Conservation (phyloP, 2,797 vertebrate species). For the Emydoidea blandingii region DNA sequence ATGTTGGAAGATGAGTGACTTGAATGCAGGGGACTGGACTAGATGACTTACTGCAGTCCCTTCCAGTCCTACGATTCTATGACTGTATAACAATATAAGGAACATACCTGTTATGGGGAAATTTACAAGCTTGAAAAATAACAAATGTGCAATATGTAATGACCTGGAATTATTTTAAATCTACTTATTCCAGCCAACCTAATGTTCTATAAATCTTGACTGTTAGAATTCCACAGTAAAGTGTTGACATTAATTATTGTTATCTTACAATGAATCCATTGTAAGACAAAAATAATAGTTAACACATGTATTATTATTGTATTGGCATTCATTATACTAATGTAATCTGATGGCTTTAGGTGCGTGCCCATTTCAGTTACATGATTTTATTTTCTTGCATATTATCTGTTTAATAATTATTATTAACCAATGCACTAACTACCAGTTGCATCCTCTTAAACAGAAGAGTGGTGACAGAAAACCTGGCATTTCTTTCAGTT, state of each 20-base stretch:
- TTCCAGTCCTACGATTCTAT: too few species aligned
- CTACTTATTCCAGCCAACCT: background rate
- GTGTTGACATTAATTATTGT: background rate
- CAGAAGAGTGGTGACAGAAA: background rate
- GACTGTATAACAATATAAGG: background rate
- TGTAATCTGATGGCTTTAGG: background rate
- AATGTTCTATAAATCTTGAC: background rate
- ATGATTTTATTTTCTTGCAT: background rate
- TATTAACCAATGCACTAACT: background rate
- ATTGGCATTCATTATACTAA: background rate
- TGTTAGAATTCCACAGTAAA: background rate
- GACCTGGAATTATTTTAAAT: background rate
- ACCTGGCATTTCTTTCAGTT: background rate
- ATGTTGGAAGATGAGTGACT: background rate
- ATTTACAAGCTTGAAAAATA: background rate
- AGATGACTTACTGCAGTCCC: too few species aligned
- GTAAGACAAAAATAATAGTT: background rate
- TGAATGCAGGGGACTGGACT: too few species aligned
- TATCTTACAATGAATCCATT: background rate
- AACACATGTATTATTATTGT: background rate
- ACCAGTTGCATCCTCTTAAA: background rate
- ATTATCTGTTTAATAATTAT: background rate
- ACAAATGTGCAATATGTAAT: background rate
- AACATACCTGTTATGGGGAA: background rate
- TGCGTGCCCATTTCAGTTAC: background rate